Conservation (phyloP, 2,888 invertebrate species). For the Drosophila fungiperda region DNA sequence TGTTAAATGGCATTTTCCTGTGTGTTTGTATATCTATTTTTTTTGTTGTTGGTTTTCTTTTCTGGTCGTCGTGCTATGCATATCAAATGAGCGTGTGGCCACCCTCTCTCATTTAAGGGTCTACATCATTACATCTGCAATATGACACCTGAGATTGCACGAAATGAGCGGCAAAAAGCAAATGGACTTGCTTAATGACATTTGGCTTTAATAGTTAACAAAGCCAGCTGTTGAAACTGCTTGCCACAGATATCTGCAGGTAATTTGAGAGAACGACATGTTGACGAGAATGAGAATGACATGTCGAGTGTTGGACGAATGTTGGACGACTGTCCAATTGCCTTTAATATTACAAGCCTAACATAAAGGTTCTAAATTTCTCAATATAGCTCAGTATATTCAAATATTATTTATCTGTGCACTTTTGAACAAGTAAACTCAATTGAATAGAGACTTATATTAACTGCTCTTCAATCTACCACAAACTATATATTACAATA, state of each 20-base stretch:
- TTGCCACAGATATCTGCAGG: constrained; percentile 6
- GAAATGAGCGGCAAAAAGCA: constrained; percentile 29
- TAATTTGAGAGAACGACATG: background rate
- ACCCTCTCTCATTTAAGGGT: constrained; percentile 5
- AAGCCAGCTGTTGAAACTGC: constrained; percentile 10
- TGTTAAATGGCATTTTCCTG: constrained; percentile 59
- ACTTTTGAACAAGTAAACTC: background rate
- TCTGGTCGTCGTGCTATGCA: constrained; percentile 42
- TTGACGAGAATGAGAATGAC: background rate
- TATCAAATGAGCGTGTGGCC: constrained; percentile 50
- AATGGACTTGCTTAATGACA: constrained; percentile 18
- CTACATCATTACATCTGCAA: constrained; percentile 55
- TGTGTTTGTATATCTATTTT: constrained; percentile 35
- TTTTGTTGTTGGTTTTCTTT: background rate
- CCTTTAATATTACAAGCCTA: background rate
- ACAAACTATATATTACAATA: background rate
- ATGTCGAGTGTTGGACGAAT: background rate
- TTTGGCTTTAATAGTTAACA: constrained; percentile 38
- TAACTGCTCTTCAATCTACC: background rate
- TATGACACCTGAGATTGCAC: constrained; percentile 67
- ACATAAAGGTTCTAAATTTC: background rate
- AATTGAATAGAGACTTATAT: background rate
- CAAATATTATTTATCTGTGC: background rate
- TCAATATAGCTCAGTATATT: background rate
- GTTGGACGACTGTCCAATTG: background rate